Evolutionary conservation across 2,888 invertebrate species (phyloP).

Genomic region (Pristionchus exspectatus): DNA sequence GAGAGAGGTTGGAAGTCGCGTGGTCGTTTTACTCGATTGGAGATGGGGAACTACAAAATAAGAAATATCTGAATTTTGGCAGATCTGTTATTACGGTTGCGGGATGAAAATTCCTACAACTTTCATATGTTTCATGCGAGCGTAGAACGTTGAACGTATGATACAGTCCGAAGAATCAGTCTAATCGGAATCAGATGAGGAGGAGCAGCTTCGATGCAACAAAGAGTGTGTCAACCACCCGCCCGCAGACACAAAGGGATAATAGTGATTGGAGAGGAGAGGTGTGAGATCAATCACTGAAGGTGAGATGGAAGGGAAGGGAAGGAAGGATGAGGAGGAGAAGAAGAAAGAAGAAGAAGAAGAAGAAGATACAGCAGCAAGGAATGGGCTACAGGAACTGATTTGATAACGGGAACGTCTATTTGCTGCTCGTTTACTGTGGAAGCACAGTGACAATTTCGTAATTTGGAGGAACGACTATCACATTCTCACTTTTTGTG

Average conservation of each 20-base stretch:
- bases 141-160: not conserved
- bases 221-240: not conserved
- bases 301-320: not conserved
- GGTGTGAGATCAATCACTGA: conserved; percentile 5
- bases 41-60: not conserved
- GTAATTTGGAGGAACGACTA: not conserved
- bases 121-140: too few relatives aligned
- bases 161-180: not conserved
- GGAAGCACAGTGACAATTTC: not conserved
- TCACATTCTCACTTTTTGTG: not conserved
- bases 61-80: too few relatives aligned
- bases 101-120: too few relatives aligned
- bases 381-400: not conserved
- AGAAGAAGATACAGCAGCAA: not conserved
- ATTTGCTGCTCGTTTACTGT: not conserved
- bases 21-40: not conserved
- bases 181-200: not conserved
- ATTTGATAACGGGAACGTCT: not conserved
- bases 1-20: not conserved
- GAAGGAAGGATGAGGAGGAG: not conserved
- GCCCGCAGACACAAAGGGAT: conserved; percentile 36
- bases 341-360: not conserved
- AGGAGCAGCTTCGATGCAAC: not conserved
- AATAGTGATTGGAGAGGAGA: conserved; percentile 39
- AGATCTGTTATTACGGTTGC: too few relatives aligned